Conservation (phyloP, 1,140 invertebrate species). For the Orius laevigatus region DNA sequence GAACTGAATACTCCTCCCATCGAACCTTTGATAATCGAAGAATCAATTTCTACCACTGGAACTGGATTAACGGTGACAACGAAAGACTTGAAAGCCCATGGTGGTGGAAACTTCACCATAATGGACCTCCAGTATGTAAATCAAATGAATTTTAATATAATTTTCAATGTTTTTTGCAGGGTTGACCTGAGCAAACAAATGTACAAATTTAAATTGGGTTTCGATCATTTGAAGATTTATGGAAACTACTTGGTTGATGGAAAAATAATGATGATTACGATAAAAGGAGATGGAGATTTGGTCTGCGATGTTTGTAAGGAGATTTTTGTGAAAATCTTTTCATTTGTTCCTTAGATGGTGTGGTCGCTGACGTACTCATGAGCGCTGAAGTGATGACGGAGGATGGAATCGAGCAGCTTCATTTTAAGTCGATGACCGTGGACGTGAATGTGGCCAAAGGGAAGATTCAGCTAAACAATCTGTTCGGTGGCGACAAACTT, state of each 20-base stretch:
- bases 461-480: conserved; percentile 18
- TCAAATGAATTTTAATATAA: neutral
- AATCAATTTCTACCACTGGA: conserved; percentile 39
- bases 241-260: conserved; percentile 46
- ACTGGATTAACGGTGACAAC: conserved; percentile 42
- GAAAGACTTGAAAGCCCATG: conserved; percentile 39
- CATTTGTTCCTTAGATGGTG: neutral
- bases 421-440: conserved; percentile 18
- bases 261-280: conserved; percentile 37
- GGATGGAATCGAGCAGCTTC: conserved; percentile 16
- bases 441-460: conserved; percentile 18
- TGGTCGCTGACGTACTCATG: conserved; percentile 15
- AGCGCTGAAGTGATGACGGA: conserved; percentile 14
- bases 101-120: conserved; percentile 41
- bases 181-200: conserved; percentile 34
- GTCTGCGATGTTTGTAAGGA: conserved; percentile 43
- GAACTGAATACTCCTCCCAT: conserved; percentile 21
- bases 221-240: conserved; percentile 34
- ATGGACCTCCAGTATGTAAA: conserved; percentile 34
- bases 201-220: conserved; percentile 37
- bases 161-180: conserved; percentile 21
- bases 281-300: conserved; percentile 43
- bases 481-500: conserved; percentile 5
- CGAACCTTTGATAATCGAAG: conserved; percentile 33
- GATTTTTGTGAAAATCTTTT: no score